phyloP scores from a whole-genome alignment of 2,113 vertebrate genomes.

The Bos indicus region DNA sequence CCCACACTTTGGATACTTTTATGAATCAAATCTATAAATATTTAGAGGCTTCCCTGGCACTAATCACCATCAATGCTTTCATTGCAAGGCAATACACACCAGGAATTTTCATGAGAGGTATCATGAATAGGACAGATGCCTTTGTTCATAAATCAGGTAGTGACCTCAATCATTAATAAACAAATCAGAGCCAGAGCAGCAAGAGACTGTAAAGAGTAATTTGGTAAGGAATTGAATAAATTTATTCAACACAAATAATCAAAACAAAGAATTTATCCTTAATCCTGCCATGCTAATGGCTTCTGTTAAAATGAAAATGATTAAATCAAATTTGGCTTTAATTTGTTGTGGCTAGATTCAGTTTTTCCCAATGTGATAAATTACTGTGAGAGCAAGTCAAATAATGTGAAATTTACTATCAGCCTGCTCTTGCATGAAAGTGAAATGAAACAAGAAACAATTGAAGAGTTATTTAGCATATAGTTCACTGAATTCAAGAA shows the following conservation, averaged over 20 bases:
- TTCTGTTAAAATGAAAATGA: slow-evolving; percentile 75
- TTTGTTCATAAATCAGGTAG: slow-evolving; percentile 63
- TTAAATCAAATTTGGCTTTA: slow-evolving; percentile 76
- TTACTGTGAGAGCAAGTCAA: slow-evolving; percentile 71
- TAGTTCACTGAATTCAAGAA: slow-evolving; percentile 20
- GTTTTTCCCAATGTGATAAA: slow-evolving; percentile 70
- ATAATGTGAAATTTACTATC: slow-evolving; percentile 72
- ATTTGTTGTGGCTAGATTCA: slow-evolving; percentile 64
- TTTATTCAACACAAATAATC: slow-evolving; percentile 69
- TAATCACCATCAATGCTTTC: slow-evolving; percentile 55
- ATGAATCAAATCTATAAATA: slow-evolving; percentile 64
- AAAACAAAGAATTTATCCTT: slow-evolving; percentile 72
- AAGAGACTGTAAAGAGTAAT: slow-evolving; percentile 53
- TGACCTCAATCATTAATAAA: slow-evolving; percentile 68
- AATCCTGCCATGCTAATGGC: slow-evolving; percentile 65
- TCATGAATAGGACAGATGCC: slow-evolving; percentile 56
- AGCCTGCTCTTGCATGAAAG: slow-evolving; percentile 60
- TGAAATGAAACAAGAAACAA: slow-evolving; percentile 69
- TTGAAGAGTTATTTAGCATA: slow-evolving; percentile 55
- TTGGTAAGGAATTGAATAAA: slow-evolving; percentile 64
- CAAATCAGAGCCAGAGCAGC: slow-evolving; percentile 49
- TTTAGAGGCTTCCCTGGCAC: slow-evolving; percentile 54
- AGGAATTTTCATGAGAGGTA: slow-evolving; percentile 58
- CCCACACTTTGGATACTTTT: slow-evolving; percentile 30
- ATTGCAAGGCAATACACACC: slow-evolving; percentile 35